phyloP scores from a whole-genome alignment of 2,888 invertebrate genomes.

The Trichacis sp. region DNA sequence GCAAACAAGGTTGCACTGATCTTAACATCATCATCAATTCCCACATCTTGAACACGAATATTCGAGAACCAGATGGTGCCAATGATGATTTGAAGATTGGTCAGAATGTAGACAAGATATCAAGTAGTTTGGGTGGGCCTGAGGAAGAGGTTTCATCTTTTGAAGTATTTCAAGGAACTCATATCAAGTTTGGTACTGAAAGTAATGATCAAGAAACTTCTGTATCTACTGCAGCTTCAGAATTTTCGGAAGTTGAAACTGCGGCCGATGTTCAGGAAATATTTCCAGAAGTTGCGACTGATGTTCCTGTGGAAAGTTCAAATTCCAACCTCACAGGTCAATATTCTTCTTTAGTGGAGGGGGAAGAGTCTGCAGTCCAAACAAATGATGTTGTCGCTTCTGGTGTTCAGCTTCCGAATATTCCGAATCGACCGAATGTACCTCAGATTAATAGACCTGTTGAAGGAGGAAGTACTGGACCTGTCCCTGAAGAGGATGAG shows the following conservation, averaged over 20 bases:
- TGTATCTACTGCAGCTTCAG: slow-evolving; percentile 4
- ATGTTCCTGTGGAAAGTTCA: slow-evolving; percentile 9
- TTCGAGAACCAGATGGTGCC: slow-evolving; percentile 53
- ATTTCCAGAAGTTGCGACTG: slow-evolving; percentile 19
- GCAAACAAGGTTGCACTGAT: slow-evolving; percentile 78
- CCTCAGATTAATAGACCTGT: slow-evolving; percentile 7
- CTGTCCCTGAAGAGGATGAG: slow-evolving; percentile 68
- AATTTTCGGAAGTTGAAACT: slow-evolving; percentile 10
- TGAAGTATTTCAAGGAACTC: slow-evolving; percentile 55
- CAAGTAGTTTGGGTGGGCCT: too few relatives aligned
- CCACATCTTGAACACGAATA: slow-evolving; percentile 75
- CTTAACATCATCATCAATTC: slow-evolving; percentile 79
- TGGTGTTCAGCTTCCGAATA: slow-evolving; percentile 11
- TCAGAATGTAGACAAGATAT: too few relatives aligned
- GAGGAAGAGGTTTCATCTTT: slow-evolving; percentile 39
- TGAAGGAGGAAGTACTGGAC: slow-evolving; percentile 24
- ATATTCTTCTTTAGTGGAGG: slow-evolving; percentile 2
- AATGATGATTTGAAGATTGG: neutral
- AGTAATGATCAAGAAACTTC: neutral
- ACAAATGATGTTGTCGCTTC: slow-evolving; percentile 28
- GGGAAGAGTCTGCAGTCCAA: slow-evolving; percentile 17
- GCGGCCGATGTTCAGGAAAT: slow-evolving; percentile 16
- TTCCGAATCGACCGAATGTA: slow-evolving; percentile 19
- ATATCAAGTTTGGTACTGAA: slow-evolving; percentile 51
- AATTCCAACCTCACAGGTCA: neutral